Evolutionary conservation across 2,797 vertebrate species (phyloP).

Genomic region (Danio tinwini): DNA sequence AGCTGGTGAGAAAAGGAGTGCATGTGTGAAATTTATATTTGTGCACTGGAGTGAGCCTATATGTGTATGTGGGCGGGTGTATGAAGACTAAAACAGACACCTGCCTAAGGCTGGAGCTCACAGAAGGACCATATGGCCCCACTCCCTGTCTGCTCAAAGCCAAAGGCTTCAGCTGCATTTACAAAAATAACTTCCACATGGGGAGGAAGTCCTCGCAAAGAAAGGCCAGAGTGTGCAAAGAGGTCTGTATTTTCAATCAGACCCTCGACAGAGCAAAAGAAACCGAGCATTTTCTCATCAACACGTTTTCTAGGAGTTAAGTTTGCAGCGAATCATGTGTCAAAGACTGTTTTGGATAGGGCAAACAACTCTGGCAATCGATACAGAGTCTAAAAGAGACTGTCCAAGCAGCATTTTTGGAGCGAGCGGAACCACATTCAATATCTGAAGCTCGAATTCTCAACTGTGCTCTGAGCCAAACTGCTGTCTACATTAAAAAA

Average conservation of each 20-base stretch:
- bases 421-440: background rate
- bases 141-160: conserved; percentile 55
- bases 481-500: conserved; percentile 24
- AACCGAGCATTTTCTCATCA: conserved; percentile 18
- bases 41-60: conserved; percentile 24
- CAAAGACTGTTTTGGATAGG: conserved; percentile 14
- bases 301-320: conserved; percentile 2
- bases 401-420: background rate
- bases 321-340: conserved; percentile 4
- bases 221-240: conserved; percentile 19
- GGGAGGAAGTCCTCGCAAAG: conserved; percentile 43
- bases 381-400: background rate
- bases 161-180: conserved; percentile 62
- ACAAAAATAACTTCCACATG: conserved; percentile 62
- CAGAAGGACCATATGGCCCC: conserved; percentile 61
- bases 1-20: conserved; percentile 56
- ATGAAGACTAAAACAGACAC: conserved; percentile 55
- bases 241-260: conserved; percentile 39
- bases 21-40: conserved; percentile 53
- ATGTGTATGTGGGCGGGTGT: conserved; percentile 48
- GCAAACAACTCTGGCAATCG: conserved; percentile 2
- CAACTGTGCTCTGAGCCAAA: background rate
- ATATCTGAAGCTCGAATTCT: conserved; percentile 9
- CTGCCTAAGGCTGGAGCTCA: conserved; percentile 56
- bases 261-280: conserved; percentile 20